Percentiles rank a stretch among this genome's conserved stretches.
phyloP scores from a whole-genome alignment of 2,888 invertebrate genomes.

The Xestia sexstrigata region DNA sequence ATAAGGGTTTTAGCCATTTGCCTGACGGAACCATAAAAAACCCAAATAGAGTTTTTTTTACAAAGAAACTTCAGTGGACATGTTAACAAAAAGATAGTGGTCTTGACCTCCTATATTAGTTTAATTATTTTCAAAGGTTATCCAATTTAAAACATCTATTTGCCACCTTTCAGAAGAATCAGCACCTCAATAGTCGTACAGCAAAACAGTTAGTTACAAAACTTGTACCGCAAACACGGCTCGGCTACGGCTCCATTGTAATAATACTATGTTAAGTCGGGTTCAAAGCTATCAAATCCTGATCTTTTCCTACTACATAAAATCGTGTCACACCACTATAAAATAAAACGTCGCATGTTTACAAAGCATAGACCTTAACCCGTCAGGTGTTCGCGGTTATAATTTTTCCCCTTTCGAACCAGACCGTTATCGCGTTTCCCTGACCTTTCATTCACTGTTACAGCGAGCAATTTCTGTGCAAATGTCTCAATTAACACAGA shows the following conservation, averaged over 20 bases:
- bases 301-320: conserved; percentile 26
- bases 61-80: not conserved
- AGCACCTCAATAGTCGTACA: not conserved
- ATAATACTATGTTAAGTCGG: conserved; percentile 7
- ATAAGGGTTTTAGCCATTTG: no score
- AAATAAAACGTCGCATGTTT: conserved; percentile 63
- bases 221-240: not conserved
- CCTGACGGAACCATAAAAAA: no score
- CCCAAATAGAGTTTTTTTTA: no score
- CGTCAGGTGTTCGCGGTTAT: conserved; percentile 58
- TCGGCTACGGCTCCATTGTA: conserved; percentile 13
- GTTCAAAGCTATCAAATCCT: conserved; percentile 38
- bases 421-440: conserved; percentile 65
- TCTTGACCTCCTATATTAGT: not conserved
- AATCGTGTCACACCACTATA: conserved; percentile 47
- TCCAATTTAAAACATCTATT: no score
- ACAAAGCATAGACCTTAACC: conserved; percentile 60
- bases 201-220: conserved; percentile 39
- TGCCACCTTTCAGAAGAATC: not conserved
- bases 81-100: no score
- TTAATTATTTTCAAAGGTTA: not conserved
- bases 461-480: conserved; percentile 81
- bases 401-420: conserved; percentile 65
- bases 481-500: conserved; percentile 86
- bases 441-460: conserved; percentile 70